Evolutionary conservation across 2,113 vertebrate species (phyloP).

Genomic region (Archilochus colubris): DNA sequence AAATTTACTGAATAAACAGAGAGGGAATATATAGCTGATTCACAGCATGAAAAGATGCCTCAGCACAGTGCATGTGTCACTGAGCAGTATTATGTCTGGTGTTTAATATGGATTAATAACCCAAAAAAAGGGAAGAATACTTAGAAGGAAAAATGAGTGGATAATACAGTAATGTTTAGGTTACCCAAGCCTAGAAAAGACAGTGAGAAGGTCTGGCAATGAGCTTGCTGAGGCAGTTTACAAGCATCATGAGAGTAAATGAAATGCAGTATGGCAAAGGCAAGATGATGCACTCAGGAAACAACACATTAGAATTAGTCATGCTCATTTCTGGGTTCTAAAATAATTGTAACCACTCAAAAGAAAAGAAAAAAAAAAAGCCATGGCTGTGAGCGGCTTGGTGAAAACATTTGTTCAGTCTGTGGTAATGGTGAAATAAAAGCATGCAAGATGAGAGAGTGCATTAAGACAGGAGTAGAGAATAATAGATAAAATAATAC

Average conservation of each 20-base stretch:
- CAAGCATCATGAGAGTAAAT: constrained; percentile 34
- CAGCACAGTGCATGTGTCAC: constrained; percentile 50
- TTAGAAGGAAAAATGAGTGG: constrained; percentile 31
- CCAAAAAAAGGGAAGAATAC: not conserved
- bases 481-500: constrained; percentile 71
- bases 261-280: constrained; percentile 42
- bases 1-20: constrained; percentile 56
- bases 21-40: constrained; percentile 41
- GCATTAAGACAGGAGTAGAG: constrained; percentile 65
- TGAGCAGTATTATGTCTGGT: constrained; percentile 20
- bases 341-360: constrained; percentile 56
- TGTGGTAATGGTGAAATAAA: constrained; percentile 62
- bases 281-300: constrained; percentile 56
- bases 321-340: constrained; percentile 50
- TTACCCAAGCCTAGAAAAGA: constrained; percentile 22
- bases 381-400: not conserved
- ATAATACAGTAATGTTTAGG: constrained; percentile 12
- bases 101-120: constrained; percentile 65
- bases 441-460: constrained; percentile 63
- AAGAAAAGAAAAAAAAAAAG: constrained; percentile 10
- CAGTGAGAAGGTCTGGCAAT: not conserved
- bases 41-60: constrained; percentile 53
- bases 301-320: constrained; percentile 61
- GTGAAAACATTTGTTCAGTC: constrained; percentile 57
- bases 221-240: constrained; percentile 30